A percentile compares a stretch with the other conserved stretches of the same genome.
Evolutionary conservation across 2,113 vertebrate species (phyloP).

Genomic region (Crotalus horridus): DNA sequence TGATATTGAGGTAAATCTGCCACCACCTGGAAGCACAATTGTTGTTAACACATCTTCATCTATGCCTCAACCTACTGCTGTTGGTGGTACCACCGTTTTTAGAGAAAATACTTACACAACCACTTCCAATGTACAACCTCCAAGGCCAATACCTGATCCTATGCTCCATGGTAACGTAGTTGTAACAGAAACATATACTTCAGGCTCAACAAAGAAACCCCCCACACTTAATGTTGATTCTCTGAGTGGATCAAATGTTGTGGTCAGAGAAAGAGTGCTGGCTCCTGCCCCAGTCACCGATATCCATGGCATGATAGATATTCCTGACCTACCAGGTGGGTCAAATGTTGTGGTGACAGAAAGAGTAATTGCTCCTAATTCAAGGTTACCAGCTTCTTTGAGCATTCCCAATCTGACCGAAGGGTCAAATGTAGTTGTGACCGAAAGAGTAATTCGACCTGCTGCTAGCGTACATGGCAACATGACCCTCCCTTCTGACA

Average conservation of each 20-base stretch:
- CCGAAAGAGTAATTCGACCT: constrained; percentile 74
- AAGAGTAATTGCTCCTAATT: constrained; percentile 71
- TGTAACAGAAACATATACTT: constrained; percentile 74
- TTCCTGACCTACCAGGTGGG: constrained; percentile 69
- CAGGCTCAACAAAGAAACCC: constrained; percentile 43
- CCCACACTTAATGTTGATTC: constrained; percentile 66
- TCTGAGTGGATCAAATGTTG: constrained; percentile 64
- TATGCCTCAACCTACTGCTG: constrained; percentile 53
- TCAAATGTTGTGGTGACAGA: constrained; percentile 77
- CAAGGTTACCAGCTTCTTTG: constrained; percentile 65
- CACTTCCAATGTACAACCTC: constrained; percentile 62
- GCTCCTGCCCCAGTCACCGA: constrained; percentile 66
- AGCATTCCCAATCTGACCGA: constrained; percentile 71
- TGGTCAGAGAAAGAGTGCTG: constrained; percentile 72
- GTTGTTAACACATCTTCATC: constrained; percentile 65
- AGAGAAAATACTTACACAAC: constrained; percentile 64
- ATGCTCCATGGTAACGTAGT: constrained; percentile 67
- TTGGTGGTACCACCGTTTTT: constrained; percentile 49
- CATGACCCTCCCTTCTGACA: constrained; percentile 69
- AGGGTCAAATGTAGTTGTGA: constrained; percentile 74
- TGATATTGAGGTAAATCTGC: constrained; percentile 65
- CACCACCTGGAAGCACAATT: constrained; percentile 68
- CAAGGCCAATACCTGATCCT: constrained; percentile 55
- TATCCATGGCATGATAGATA: constrained; percentile 69
- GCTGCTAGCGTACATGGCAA: constrained; percentile 66